Evolutionary conservation across 2,888 invertebrate species (phyloP).

Genomic region (Pseudococcus viburni): DNA sequence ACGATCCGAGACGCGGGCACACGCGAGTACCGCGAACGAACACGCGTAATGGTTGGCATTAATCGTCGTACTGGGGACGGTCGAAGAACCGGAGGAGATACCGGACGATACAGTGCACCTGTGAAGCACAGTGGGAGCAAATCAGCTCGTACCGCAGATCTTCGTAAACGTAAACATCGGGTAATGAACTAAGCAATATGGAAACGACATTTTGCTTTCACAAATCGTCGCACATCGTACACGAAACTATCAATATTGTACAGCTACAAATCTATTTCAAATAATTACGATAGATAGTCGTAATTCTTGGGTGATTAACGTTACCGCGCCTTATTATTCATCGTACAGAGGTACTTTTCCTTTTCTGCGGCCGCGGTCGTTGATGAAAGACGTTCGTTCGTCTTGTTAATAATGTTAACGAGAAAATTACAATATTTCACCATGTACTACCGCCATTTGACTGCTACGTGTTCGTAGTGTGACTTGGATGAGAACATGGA

Average conservation of each 20-base stretch:
- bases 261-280: conserved; percentile 2
- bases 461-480: neutral
- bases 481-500: too few species aligned
- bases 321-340: neutral
- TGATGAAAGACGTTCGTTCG: neutral
- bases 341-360: neutral
- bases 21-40: conserved; percentile 9
- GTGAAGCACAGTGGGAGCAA: neutral
- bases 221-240: neutral
- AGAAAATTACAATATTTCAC: conserved; percentile 31
- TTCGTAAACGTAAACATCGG: neutral
- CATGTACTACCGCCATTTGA: neutral
- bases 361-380: neutral
- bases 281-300: neutral
- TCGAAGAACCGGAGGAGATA: neutral
- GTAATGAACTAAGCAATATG: neutral
- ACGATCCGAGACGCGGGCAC: neutral
- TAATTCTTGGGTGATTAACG: neutral
- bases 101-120: neutral
- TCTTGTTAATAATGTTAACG: conserved; percentile 31
- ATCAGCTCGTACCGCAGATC: neutral
- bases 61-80: neutral
- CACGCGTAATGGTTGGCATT: conserved; percentile 8
- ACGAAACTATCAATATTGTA: neutral
- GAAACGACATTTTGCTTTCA: conserved; percentile 3